These are phyloP conservation scores for Platycercus adscitus DNA, from an alignment of 2,113 vertebrate genomes.

Conservation along the genomic window DNA sequence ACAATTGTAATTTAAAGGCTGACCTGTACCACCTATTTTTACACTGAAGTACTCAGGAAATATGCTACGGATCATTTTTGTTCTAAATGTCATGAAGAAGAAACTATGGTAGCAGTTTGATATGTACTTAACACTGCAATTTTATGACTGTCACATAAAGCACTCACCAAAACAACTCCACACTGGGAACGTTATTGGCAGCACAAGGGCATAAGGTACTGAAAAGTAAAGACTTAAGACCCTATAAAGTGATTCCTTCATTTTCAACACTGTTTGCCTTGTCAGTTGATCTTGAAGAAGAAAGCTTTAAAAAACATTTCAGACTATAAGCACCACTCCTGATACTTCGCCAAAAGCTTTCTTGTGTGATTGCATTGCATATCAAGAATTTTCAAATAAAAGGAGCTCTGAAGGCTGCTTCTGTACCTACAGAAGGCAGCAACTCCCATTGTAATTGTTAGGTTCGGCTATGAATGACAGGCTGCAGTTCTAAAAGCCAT, in stretches of 20 bases:
- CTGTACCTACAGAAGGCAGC: background rate
- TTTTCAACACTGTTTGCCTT: background rate
- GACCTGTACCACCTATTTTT: background rate
- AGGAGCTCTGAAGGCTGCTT: background rate
- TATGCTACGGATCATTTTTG: background rate
- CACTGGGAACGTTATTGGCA: background rate
- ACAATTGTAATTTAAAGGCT: background rate
- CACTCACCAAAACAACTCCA: background rate
- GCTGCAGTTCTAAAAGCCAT: background rate
- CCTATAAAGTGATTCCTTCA: background rate
- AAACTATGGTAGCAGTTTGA: background rate
- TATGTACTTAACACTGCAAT: background rate
- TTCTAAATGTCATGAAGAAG: background rate
- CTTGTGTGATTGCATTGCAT: background rate
- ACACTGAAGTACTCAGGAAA: background rate
- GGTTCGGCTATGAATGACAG: background rate
- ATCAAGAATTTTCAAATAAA: constrained; percentile 18
- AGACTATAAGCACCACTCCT: background rate
- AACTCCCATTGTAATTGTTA: background rate
- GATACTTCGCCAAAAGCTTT: constrained; percentile 14
- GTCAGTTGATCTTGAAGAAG: background rate
- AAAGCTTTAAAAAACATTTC: constrained; percentile 5
- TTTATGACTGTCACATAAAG: background rate
- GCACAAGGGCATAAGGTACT: background rate
- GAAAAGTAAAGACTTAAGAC: constrained; percentile 5